Evolutionary conservation across 2,888 invertebrate genomes (phyloP).

Genomic region (Acholoe squamosa): DNA sequence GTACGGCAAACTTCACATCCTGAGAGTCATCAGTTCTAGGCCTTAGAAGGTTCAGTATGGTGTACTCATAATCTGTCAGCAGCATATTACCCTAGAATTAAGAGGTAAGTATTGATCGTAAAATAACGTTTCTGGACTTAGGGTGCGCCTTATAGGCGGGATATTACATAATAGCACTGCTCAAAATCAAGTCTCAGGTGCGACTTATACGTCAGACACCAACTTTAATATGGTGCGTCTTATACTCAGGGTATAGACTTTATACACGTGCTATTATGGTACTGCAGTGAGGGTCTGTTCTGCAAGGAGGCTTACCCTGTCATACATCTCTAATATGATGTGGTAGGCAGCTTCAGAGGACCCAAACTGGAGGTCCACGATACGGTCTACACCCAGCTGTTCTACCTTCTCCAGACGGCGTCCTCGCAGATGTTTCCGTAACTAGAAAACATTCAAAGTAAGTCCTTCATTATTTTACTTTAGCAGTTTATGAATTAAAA

Average conservation of each 20-base stretch:
- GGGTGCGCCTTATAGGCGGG: too few species aligned
- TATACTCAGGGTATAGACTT: too few species aligned
- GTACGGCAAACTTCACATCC: conserved; percentile 93
- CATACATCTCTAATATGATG: conserved; percentile 96
- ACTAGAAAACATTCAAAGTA: conserved; percentile 84
- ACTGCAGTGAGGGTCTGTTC: too few species aligned
- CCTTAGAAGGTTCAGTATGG: conserved; percentile 95
- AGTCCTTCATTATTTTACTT: too few species aligned
- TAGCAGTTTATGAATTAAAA: too few species aligned
- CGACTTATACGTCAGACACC: too few species aligned
- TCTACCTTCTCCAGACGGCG: conserved; percentile 93
- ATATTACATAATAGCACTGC: too few species aligned
- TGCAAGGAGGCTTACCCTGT: conserved; percentile 86
- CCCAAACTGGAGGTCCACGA: conserved; percentile 97
- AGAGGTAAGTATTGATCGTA: too few species aligned
- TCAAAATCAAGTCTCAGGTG: too few species aligned
- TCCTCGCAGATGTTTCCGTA: conserved; percentile 97
- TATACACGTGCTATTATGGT: too few species aligned
- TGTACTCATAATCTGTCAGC: conserved; percentile 94
- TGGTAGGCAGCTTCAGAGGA: conserved; percentile 95
- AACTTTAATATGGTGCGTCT: too few species aligned
- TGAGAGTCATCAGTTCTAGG: conserved; percentile 93
- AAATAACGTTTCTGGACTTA: too few species aligned
- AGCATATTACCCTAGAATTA: conserved; percentile 94
- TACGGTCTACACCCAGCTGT: conserved; percentile 96